Conservation (phyloP, 2,113 vertebrate species). For the Planiliza haematocheilus region DNA sequence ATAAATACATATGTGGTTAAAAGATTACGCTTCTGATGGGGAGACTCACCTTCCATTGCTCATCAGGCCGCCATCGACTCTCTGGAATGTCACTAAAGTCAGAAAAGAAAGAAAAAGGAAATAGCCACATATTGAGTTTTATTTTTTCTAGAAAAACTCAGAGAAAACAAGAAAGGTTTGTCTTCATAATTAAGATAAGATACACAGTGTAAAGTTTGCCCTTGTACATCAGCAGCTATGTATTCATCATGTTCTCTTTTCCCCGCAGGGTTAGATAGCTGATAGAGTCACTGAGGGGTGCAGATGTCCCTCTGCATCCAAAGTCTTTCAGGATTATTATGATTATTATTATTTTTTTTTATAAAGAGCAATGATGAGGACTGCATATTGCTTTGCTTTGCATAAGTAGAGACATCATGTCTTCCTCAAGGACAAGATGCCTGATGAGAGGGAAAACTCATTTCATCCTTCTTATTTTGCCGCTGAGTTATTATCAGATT, state of each 20-base stretch:
- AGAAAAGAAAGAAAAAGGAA: constrained; percentile 50
- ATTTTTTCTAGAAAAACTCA: not conserved
- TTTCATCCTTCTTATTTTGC: constrained; percentile 76
- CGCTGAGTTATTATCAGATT: constrained; percentile 77
- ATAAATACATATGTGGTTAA: not conserved
- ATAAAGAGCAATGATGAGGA: constrained; percentile 41
- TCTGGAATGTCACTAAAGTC: constrained; percentile 95
- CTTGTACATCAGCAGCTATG: constrained; percentile 27
- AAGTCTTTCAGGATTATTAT: constrained; percentile 26
- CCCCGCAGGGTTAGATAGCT: constrained; percentile 30
- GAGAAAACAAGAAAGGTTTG: constrained; percentile 18
- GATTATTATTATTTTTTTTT: constrained; percentile 3
- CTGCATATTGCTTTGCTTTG: constrained; percentile 66
- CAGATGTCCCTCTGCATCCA: constrained; percentile 43
- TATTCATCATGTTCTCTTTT: constrained; percentile 16
- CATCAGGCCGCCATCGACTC: constrained; percentile 98
- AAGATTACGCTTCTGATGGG: not conserved
- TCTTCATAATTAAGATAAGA: constrained; percentile 11
- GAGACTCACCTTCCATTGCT: constrained; percentile 98
- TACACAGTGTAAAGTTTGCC: constrained; percentile 33
- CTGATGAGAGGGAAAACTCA: constrained; percentile 71
- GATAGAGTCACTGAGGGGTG: constrained; percentile 49
- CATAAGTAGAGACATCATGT: constrained; percentile 67
- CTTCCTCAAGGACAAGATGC: constrained; percentile 75
- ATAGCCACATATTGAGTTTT: constrained; percentile 43